Percentiles rank a stretch among this genome's conserved stretches.
These are phyloP conservation scores for Ophioderma brevispina DNA, from an alignment of 35 echinoderm and acorn worm genomes.

Conservation along the genomic window DNA sequence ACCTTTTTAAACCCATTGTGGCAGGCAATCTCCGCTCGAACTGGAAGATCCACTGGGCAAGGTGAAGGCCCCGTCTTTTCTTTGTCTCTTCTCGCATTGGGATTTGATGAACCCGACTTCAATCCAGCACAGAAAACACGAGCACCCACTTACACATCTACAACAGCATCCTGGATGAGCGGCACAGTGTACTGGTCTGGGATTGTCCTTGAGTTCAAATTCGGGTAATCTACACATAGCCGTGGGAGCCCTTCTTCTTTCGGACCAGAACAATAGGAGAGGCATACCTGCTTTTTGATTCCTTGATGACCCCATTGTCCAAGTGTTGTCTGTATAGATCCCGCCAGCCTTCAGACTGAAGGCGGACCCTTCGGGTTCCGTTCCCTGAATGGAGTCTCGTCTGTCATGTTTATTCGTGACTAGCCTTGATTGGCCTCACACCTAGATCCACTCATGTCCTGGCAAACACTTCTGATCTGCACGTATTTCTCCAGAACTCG, in stretches of 20 bases:
- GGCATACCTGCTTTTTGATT: constrained; percentile 67
- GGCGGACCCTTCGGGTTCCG: constrained; percentile 30
- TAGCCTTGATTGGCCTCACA: background rate
- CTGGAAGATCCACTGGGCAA: no score
- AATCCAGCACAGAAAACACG: constrained; percentile 44
- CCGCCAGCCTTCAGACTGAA: background rate
- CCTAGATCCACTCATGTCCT: no score
- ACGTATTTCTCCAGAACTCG: no score
- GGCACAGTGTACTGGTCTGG: constrained; percentile 42
- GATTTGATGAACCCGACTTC: constrained; percentile 64
- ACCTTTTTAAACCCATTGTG: no score
- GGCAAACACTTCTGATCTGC: no score
- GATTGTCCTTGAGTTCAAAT: constrained; percentile 5
- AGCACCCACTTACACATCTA: constrained; percentile 18
- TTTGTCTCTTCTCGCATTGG: constrained; percentile 44
- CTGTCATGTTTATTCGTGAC: constrained; percentile 37
- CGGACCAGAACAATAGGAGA: constrained; percentile 48
- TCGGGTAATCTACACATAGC: constrained; percentile 41
- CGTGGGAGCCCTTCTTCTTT: constrained; percentile 41
- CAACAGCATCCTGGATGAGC: constrained; percentile 22
- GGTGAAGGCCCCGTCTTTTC: constrained; percentile 67
- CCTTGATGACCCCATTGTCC: no score
- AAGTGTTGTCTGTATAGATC: constrained; percentile 29
- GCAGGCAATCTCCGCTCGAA: no score
- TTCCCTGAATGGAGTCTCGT: constrained; percentile 51